Base-by-base conservation (phyloP, 2,888 invertebrate species). In the Scotopteryx bipunctaria region DNA sequence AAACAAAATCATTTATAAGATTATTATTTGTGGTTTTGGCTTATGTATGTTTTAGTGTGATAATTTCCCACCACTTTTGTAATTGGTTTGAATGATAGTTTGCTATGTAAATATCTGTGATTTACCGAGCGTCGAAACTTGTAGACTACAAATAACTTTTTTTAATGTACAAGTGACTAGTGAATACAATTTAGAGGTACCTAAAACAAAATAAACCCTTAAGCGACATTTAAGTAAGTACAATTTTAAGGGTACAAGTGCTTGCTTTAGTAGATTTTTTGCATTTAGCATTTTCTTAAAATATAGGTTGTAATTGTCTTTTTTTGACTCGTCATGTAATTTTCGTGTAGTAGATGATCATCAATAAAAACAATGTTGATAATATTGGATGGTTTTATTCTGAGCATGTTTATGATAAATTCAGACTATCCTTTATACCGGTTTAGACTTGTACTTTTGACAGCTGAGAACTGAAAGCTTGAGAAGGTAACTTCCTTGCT, bases 81-180 rank as follows among this genome's bases (percentile, higher is more conserved):
- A 59, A 63, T 61, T 54, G 48, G 55, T 55, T 46, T 61, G 59
- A 27, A 14, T 36, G 9, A 21, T 27, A 45, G 23, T 54, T 44
- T 25, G 32, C 6, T 8, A 47, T 48, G 23, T 14, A 27, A 27
- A 27, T 27, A 59, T 44, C 66, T 71, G 71, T 71, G 63, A 69
- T 70, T 61, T 52, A 44, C 52, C 57, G 54, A 55, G 50, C 58
- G 53, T 63, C 33, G 17, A 41, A 4, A 19, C 19, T 40, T 40
- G 6, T 42, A 14, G 32, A 32, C 31, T 32, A 14, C 8, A 19
- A 16, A 6, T 32, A 17, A 8, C 11, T 9, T 27, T 11, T 27
- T 9, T 27, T 11, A 11, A 13, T 17, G 11, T 29, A 32, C 6
- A 21, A 5, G 15, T 40, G 3, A 11, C 5, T 11, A 29, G 5